A percentile compares a stretch with the other conserved stretches of the same genome.
Evolutionary conservation across 2,888 invertebrate genomes (phyloP).

Genomic region (Oithona nana): DNA sequence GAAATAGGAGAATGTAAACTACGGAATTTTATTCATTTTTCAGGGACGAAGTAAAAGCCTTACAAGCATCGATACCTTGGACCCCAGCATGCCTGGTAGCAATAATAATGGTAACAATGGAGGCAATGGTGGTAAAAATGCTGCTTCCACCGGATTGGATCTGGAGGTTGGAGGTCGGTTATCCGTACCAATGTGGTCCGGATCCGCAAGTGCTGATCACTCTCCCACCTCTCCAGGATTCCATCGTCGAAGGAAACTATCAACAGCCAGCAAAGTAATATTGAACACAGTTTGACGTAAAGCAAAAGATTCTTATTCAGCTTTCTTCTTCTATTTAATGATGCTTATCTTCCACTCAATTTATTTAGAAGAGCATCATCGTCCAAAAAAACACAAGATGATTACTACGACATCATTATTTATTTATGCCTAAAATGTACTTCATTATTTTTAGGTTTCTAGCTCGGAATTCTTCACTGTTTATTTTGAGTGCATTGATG

Average conservation of each 20-base stretch:
- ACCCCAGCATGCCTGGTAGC: slow-evolving; percentile 26
- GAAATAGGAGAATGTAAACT: no score
- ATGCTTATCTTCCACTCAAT: no score
- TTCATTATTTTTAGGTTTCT: slow-evolving; percentile 27
- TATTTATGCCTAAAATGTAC: no score
- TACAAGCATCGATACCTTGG: slow-evolving; percentile 48
- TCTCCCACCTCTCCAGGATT: slow-evolving; percentile 4
- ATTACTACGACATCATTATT: no score
- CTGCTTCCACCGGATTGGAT: background rate
- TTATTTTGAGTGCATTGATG: slow-evolving; percentile 36
- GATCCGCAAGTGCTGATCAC: background rate
- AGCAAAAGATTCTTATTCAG: no score
- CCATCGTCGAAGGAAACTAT: slow-evolving; percentile 18
- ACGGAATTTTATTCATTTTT: slow-evolving; percentile 14
- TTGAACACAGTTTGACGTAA: no score
- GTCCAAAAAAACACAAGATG: no score
- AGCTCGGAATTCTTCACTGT: slow-evolving; percentile 54
- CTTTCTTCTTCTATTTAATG: no score
- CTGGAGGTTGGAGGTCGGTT: slow-evolving; percentile 8
- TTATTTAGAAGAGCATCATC: no score
- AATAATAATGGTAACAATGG: background rate
- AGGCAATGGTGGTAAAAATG: background rate
- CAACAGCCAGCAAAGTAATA: slow-evolving; percentile 18
- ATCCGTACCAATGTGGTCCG: slow-evolving; percentile 7
- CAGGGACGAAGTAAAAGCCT: slow-evolving; percentile 52